phyloP scores from a whole-genome alignment of 1,140 invertebrate species.

The Atta colombica region DNA sequence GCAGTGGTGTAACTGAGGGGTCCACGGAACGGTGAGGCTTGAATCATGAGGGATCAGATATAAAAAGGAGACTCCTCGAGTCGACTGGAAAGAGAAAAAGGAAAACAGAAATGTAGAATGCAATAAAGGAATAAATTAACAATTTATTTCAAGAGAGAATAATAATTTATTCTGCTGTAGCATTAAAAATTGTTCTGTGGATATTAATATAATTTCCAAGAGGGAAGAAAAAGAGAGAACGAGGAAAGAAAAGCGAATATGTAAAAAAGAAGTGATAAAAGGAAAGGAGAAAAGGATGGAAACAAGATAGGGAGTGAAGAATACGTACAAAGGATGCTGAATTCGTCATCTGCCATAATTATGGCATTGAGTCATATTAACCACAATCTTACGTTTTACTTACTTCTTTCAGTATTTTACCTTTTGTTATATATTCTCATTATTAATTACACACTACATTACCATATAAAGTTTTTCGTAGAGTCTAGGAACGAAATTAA shows the following conservation, averaged over 20 bases:
- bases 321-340: neutral
- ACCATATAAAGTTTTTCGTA: neutral
- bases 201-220: constrained; percentile 49
- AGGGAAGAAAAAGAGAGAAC: constrained; percentile 11
- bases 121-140: constrained; percentile 47
- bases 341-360: constrained; percentile 25
- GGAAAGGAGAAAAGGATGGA: constrained; percentile 1
- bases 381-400: neutral
- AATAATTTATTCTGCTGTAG: constrained; percentile 49
- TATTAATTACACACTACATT: neutral
- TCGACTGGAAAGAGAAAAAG: neutral
- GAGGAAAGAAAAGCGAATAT: constrained; percentile 12
- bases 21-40: neutral
- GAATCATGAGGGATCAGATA: constrained; percentile 1
- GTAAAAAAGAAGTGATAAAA: constrained; percentile 27
- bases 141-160: constrained; percentile 45
- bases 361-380: neutral
- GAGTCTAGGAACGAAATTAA: neutral
- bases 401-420: neutral
- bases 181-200: constrained; percentile 24
- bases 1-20: constrained; percentile 4
- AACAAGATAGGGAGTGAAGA: neutral
- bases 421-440: neutral
- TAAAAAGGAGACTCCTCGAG: constrained; percentile 2
- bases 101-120: constrained; percentile 9